Percentiles rank a stretch among this genome's conserved stretches.
Conservation (phyloP, 2,888 invertebrate genomes). For the Atrina japonica region DNA sequence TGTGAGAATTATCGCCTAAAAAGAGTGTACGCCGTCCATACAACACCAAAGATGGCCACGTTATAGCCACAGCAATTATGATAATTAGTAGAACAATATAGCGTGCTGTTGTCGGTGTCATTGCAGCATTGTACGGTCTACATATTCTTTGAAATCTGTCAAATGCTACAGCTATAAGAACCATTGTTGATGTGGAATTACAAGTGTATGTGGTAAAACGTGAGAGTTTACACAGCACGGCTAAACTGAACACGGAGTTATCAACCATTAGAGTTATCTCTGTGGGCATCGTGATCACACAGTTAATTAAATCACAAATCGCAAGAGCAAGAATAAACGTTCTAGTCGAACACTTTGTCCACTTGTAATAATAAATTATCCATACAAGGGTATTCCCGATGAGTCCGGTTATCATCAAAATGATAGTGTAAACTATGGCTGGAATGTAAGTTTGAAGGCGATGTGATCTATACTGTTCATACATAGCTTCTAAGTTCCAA, state of each 20-base stretch:
- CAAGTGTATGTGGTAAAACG: slow-evolving; percentile 59
- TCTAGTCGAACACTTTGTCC: slow-evolving; percentile 57
- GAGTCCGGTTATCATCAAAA: slow-evolving; percentile 59
- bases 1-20: background rate
- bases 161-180: slow-evolving; percentile 60
- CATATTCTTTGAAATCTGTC: slow-evolving; percentile 66
- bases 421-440: slow-evolving; percentile 53
- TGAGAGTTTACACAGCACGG: slow-evolving; percentile 57
- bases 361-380: slow-evolving; percentile 61
- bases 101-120: slow-evolving; percentile 55
- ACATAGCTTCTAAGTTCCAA: too few relatives aligned
- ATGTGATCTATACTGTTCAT: too few relatives aligned
- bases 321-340: slow-evolving; percentile 61
- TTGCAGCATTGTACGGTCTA: slow-evolving; percentile 51
- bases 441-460: slow-evolving; percentile 37
- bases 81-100: slow-evolving; percentile 55
- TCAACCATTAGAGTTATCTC: slow-evolving; percentile 59
- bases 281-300: slow-evolving; percentile 60
- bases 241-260: slow-evolving; percentile 50
- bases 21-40: slow-evolving; percentile 58
- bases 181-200: slow-evolving; percentile 59
- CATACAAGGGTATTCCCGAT: slow-evolving; percentile 60
- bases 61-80: slow-evolving; percentile 41
- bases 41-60: slow-evolving; percentile 62
- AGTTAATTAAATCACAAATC: slow-evolving; percentile 58